phyloP scores from a whole-genome alignment of 2,113 vertebrate genomes.

The Neodontobutis hainanensis region DNA sequence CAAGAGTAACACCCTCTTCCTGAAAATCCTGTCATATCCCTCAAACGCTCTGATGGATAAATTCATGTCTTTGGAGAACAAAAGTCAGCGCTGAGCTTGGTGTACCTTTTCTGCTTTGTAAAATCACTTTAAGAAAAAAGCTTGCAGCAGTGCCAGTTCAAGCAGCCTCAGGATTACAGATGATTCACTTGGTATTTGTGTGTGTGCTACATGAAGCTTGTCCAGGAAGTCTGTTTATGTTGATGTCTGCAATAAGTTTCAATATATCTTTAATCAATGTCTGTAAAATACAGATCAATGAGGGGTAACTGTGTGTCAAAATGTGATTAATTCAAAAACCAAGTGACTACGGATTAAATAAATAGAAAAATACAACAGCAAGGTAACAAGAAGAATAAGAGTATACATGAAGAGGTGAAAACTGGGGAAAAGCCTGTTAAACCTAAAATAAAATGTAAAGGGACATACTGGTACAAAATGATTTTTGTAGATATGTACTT shows the following conservation, averaged over 20 bases:
- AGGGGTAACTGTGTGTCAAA: too few relatives aligned
- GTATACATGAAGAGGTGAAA: too few relatives aligned
- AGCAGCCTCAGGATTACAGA: constrained; percentile 30
- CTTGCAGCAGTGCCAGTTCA: constrained; percentile 40
- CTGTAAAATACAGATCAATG: not conserved
- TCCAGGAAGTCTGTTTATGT: not conserved
- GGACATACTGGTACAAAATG: too few relatives aligned
- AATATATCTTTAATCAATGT: not conserved
- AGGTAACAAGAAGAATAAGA: too few relatives aligned
- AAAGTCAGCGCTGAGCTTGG: constrained; percentile 27
- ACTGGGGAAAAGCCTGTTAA: too few relatives aligned
- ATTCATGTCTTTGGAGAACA: constrained; percentile 16
- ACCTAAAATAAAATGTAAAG: too few relatives aligned
- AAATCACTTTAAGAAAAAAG: constrained; percentile 43
- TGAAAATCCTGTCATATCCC: constrained; percentile 36
- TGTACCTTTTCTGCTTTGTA: constrained; percentile 21
- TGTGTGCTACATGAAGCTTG: not conserved
- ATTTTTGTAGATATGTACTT: not conserved
- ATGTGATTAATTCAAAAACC: too few relatives aligned
- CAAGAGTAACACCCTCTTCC: constrained; percentile 19
- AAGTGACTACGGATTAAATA: too few relatives aligned
- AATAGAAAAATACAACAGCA: too few relatives aligned
- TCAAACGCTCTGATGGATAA: constrained; percentile 23
- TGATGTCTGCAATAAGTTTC: not conserved
- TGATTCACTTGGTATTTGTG: not conserved